Evolutionary conservation across 1,140 invertebrate genomes (phyloP).

Genomic region (Phymorhynchus buccinoides): DNA sequence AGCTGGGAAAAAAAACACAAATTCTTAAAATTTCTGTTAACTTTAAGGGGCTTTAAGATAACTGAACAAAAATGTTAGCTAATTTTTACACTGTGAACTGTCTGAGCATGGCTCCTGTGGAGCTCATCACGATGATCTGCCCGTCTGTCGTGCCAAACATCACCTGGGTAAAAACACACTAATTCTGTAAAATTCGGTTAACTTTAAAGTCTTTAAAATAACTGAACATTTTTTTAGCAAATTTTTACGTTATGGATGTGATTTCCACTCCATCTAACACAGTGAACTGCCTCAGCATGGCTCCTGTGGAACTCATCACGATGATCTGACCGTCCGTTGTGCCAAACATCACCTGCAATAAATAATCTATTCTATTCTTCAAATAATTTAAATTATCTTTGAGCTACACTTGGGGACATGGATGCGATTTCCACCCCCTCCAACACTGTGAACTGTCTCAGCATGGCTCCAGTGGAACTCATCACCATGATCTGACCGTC

Average conservation of each 20-base stretch:
- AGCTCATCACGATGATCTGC: conserved; percentile 95
- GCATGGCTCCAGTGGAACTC: conserved; percentile 95
- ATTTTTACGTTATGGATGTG: conserved; percentile 90
- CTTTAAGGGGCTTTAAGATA: too few species aligned
- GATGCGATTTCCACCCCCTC: conserved; percentile 86
- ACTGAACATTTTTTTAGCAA: conserved; percentile 81
- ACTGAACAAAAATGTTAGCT: conserved; percentile 81
- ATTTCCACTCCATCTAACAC: conserved; percentile 84
- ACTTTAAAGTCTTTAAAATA: too few species aligned
- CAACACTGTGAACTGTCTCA: conserved; percentile 89
- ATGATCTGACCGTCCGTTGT: conserved; percentile 95
- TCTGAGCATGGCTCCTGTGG: conserved; percentile 95
- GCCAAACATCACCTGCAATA: conserved; percentile 96
- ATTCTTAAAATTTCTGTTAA: too few species aligned
- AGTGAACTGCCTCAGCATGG: conserved; percentile 94
- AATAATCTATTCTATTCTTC: too few species aligned
- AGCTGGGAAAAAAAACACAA: too few species aligned
- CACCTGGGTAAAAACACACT: too few species aligned
- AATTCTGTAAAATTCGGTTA: too few species aligned
- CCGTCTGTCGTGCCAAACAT: conserved; percentile 95
- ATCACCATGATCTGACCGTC: conserved; percentile 94
- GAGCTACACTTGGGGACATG: too few species aligned
- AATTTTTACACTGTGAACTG: conserved; percentile 89
- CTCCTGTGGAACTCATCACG: conserved; percentile 95
- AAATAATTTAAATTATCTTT: too few species aligned